phyloP scores from a whole-genome alignment of 2,797 vertebrate genomes.

The Catostomus latipinnis region DNA sequence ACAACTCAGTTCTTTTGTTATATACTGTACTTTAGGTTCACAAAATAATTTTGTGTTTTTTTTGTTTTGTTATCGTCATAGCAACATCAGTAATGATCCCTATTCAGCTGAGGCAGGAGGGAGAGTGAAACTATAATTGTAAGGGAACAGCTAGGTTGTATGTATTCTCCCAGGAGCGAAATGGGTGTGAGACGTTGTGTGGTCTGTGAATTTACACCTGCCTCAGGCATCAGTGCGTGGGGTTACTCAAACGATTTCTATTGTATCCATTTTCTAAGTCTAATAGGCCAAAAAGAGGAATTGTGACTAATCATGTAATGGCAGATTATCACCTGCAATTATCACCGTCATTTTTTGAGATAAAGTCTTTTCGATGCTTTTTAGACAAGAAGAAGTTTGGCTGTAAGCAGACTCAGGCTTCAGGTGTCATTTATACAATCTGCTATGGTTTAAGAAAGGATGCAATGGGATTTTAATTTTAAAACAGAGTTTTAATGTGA shows the following conservation, averaged over 20 bases:
- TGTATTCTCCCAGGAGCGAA: constrained; percentile 27
- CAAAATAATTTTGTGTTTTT: constrained; percentile 27
- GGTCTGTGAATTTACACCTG: constrained; percentile 49
- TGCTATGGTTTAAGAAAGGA: neutral
- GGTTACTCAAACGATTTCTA: constrained; percentile 39
- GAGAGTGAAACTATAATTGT: constrained; percentile 31
- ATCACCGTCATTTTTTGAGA: neutral
- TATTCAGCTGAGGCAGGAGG: constrained; percentile 18
- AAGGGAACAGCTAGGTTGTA: constrained; percentile 7
- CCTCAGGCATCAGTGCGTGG: constrained; percentile 39
- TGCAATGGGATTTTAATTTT: neutral
- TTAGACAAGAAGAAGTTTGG: constrained; percentile 5
- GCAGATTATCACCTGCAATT: constrained; percentile 30
- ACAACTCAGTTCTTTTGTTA: constrained; percentile 17
- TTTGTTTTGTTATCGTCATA: neutral
- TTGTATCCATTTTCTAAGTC: constrained; percentile 42
- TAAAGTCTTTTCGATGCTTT: constrained; percentile 15
- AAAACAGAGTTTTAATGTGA: neutral
- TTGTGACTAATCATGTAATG: constrained; percentile 47
- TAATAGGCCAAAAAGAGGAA: constrained; percentile 3
- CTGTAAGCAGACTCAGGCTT: constrained; percentile 10
- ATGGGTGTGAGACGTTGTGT: constrained; percentile 48
- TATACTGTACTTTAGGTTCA: neutral
- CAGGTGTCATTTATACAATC: neutral
- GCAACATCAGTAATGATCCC: constrained; percentile 19